Evolutionary conservation across 2,113 vertebrate genomes (phyloP).

Genomic region (Rhipidura dahli): DNA sequence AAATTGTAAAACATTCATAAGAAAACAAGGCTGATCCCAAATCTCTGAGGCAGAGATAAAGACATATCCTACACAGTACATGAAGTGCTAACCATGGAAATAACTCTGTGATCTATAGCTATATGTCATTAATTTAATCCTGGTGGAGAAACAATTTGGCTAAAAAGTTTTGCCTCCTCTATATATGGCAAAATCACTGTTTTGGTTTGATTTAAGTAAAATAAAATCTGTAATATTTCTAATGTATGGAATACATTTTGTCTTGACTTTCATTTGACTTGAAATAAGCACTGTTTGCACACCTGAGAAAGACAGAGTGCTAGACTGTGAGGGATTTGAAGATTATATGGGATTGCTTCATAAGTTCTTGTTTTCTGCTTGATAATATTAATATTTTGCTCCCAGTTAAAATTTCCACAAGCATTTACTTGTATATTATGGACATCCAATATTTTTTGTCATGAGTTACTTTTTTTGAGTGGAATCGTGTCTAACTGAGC

Average conservation of each 20-base stretch:
- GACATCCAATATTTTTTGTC: fast-evolving
- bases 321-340: neutral
- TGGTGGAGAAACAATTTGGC: neutral
- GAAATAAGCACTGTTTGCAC: neutral
- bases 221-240: neutral
- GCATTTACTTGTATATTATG: neutral
- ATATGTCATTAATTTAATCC: neutral
- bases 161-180: neutral
- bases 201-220: neutral
- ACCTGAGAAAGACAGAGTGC: neutral
- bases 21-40: neutral
- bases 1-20: neutral
- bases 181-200: neutral
- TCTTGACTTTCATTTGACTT: neutral
- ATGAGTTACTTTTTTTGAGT: neutral
- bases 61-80: too few species aligned
- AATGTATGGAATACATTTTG: neutral
- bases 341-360: neutral
- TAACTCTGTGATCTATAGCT: neutral
- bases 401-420: neutral
- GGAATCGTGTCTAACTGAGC: neutral
- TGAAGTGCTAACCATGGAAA: neutral
- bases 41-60: neutral
- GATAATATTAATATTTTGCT: neutral
- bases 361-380: neutral